phyloP scores from a whole-genome alignment of 2,113 vertebrate species.

The Limnothrissa miodon region DNA sequence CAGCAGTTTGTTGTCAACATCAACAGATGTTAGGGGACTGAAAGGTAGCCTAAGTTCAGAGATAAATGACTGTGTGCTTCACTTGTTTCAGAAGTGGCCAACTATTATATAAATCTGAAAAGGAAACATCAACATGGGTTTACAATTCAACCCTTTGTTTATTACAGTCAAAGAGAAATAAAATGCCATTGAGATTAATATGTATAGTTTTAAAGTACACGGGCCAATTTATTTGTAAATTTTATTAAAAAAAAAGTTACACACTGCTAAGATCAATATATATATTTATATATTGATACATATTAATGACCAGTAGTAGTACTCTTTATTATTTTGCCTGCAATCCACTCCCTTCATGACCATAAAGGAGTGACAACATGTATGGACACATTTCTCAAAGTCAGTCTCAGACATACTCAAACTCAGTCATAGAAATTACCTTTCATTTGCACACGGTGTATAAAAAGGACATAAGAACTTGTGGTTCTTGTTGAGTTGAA shows the following conservation, averaged over 20 bases:
- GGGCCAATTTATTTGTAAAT: slow-evolving; percentile 65
- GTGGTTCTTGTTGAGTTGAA: slow-evolving; percentile 57
- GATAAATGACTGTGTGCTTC: too few species aligned
- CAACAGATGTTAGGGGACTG: too few species aligned
- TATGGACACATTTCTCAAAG: slow-evolving; percentile 25
- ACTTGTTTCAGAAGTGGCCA: too few species aligned
- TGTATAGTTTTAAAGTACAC: slow-evolving; percentile 28
- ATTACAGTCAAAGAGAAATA: slow-evolving; percentile 14
- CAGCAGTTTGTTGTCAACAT: too few species aligned
- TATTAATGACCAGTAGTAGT: slow-evolving; percentile 73
- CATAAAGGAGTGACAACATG: slow-evolving; percentile 40
- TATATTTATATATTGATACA: slow-evolving; percentile 74
- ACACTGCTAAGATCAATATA: slow-evolving; percentile 75
- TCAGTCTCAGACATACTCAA: slow-evolving; percentile 42
- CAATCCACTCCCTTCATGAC: slow-evolving; percentile 39
- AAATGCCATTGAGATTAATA: slow-evolving; percentile 19
- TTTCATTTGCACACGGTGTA: slow-evolving; percentile 40
- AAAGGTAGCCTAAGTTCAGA: too few species aligned
- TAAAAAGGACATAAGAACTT: slow-evolving; percentile 49
- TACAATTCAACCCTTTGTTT: slow-evolving; percentile 1
- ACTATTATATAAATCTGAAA: too few species aligned
- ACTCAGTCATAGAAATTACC: slow-evolving; percentile 43
- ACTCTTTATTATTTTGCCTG: slow-evolving; percentile 59
- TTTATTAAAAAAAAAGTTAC: slow-evolving; percentile 78
- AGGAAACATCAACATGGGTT: background rate